These are phyloP conservation scores for Tauraco erythrolophus DNA, from an alignment of 2,113 vertebrate genomes.

Conservation along the genomic window DNA sequence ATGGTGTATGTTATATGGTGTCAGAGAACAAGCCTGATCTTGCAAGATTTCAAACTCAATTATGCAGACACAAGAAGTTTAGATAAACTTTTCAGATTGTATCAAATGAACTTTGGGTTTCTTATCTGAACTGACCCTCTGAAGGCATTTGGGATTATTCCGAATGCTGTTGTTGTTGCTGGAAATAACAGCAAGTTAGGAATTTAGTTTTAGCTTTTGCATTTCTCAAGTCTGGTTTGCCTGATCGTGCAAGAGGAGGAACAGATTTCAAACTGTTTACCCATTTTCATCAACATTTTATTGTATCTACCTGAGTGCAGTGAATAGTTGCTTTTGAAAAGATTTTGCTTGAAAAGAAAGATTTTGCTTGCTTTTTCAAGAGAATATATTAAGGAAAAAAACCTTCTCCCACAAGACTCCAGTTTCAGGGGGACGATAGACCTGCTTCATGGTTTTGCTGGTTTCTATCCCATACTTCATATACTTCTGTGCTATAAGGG, in stretches of 20 bases:
- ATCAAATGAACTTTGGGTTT: slow-evolving; percentile 45
- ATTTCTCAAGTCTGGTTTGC: not conserved
- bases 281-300: not conserved
- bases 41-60: slow-evolving; percentile 50
- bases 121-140: slow-evolving; percentile 50
- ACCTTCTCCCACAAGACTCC: not conserved
- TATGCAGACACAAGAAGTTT: slow-evolving; percentile 34
- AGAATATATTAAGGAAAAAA: not conserved
- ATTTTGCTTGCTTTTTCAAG: not conserved
- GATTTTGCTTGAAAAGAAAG: not conserved
- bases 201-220: not conserved
- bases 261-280: not conserved
- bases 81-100: slow-evolving; percentile 33
- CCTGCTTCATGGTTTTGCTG: not conserved
- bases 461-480: not conserved
- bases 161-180: not conserved
- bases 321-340: not conserved
- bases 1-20: not conserved
- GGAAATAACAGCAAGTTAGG: not conserved
- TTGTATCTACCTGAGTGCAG: not conserved
- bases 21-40: slow-evolving; percentile 14
- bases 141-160: slow-evolving; percentile 17
- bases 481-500: not conserved
- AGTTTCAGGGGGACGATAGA: not conserved
- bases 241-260: not conserved